Evolutionary conservation across 2,888 invertebrate species (phyloP).

Genomic region (Sturmia bella): DNA sequence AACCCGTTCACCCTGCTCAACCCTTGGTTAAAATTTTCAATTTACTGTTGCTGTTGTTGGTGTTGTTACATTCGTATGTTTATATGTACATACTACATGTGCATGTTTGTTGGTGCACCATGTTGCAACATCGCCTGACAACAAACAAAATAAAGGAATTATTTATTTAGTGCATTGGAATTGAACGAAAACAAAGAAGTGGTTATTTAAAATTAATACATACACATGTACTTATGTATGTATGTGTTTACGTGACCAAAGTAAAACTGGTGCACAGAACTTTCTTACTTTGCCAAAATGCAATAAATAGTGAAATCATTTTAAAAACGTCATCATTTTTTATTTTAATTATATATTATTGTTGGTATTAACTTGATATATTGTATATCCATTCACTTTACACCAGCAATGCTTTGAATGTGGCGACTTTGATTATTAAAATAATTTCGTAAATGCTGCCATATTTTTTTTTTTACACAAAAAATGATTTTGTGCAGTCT

Average conservation of each 20-base stretch:
- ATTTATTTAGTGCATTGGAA: constrained; percentile 21
- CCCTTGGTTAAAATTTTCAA: neutral
- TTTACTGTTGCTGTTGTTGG: constrained; percentile 12
- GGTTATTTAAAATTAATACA: constrained; percentile 2
- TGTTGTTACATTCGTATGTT: neutral
- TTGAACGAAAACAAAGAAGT: neutral
- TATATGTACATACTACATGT: too few species aligned
- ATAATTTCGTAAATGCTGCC: too few species aligned
- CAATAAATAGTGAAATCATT: neutral
- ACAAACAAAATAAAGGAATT: constrained; percentile 14
- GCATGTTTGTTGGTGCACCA: constrained; percentile 25
- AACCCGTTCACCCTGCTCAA: too few species aligned
- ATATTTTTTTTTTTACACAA: too few species aligned
- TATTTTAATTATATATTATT: too few species aligned
- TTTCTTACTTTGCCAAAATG: neutral
- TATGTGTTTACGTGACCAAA: neutral
- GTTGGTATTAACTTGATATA: too few species aligned
- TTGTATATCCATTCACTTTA: too few species aligned
- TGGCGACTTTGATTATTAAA: too few species aligned
- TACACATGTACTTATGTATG: neutral
- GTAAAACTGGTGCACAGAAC: neutral
- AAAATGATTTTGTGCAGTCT: too few species aligned
- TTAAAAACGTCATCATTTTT: too few species aligned
- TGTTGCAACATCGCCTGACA: constrained; percentile 58
- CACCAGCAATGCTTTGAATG: too few species aligned